Conservation (phyloP, 2,797 vertebrate genomes). For the Hydrophis major region DNA sequence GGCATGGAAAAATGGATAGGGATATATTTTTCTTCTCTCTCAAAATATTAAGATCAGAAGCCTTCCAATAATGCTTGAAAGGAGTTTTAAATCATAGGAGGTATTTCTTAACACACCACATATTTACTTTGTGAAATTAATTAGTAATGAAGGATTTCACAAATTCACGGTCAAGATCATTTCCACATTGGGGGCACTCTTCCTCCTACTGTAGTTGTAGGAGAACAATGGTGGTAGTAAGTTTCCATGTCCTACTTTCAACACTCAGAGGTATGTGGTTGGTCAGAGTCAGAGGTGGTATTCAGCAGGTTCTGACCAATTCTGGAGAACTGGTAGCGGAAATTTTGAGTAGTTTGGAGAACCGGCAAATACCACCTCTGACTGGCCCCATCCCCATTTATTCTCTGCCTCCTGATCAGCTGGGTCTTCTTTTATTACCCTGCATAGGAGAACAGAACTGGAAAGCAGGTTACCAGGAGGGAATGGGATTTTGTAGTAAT, state of each 20-base stretch:
- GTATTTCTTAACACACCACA: background rate
- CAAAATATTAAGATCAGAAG: background rate
- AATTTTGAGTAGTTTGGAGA: too few relatives aligned
- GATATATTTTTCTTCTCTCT: background rate
- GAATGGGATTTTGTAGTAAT: too few relatives aligned
- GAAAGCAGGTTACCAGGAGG: too few relatives aligned
- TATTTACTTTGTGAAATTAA: background rate
- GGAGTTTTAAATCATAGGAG: background rate
- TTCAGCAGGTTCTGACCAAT: too few relatives aligned
- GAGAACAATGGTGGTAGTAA: background rate
- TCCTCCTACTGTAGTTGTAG: background rate
- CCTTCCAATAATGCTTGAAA: background rate
- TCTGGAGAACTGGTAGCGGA: too few relatives aligned
- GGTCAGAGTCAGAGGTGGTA: background rate
- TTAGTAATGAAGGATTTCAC: background rate
- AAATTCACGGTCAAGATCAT: background rate
- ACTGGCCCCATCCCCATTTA: too few relatives aligned
- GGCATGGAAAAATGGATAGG: background rate
- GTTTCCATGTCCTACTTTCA: background rate
- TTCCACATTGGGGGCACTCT: background rate
- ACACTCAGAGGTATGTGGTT: background rate
- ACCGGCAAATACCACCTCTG: too few relatives aligned
- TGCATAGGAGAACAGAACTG: too few relatives aligned
- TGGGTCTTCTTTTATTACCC: too few relatives aligned
- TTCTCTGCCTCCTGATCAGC: too few relatives aligned